Percentiles rank a stretch among this genome's conserved stretches.
Conservation (phyloP, 2,113 vertebrate species). For the Carassius carassius region DNA sequence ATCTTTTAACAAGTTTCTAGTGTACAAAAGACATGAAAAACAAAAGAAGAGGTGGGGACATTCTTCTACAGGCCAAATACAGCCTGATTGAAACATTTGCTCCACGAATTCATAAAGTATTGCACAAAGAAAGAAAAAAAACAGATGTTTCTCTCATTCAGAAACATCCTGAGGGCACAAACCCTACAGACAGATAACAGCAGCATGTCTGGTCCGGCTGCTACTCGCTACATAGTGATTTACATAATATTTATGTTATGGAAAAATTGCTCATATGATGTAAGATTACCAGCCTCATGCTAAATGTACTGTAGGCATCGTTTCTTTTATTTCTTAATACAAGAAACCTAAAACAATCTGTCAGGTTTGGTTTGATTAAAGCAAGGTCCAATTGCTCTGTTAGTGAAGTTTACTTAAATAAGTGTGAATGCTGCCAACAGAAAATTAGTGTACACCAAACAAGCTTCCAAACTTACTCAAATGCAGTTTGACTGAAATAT, state of each 20-base stretch:
- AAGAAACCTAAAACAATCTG: no score
- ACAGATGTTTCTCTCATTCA: not conserved
- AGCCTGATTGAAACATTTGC: not conserved
- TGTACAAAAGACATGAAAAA: not conserved
- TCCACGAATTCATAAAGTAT: not conserved
- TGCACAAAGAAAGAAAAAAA: slow-evolving; percentile 8
- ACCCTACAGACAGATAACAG: not conserved
- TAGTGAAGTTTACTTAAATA: no score
- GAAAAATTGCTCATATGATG: not conserved
- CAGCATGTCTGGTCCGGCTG: slow-evolving; percentile 10
- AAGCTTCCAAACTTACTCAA: no score
- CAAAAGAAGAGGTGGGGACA: not conserved
- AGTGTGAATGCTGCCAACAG: no score
- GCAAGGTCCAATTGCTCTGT: no score
- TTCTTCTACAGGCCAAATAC: not conserved
- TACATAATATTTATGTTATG: not conserved
- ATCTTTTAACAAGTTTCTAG: not conserved
- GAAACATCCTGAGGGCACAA: slow-evolving; percentile 7
- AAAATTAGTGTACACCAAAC: no score
- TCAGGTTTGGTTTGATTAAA: no score
- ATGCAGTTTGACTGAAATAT: no score
- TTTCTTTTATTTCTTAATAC: no score
- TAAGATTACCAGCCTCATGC: no score
- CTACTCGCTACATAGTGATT: not conserved
- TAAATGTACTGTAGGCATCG: no score